Evolutionary conservation across 2,797 vertebrate genomes (phyloP).

Genomic region (Liparis tanakae): DNA sequence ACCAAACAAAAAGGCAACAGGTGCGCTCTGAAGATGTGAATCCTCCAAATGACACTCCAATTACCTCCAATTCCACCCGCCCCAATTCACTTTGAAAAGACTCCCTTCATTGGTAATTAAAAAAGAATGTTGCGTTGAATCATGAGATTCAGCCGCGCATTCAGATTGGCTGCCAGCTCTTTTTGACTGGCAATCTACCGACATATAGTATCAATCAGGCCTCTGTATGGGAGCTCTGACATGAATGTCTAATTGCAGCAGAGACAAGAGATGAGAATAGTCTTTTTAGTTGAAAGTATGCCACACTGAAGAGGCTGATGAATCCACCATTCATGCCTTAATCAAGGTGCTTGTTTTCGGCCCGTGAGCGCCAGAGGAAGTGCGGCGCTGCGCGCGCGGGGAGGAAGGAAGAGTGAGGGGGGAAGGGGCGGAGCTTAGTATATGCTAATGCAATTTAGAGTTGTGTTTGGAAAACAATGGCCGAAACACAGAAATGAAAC

Average conservation of each 20-base stretch:
- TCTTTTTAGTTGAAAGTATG: constrained; percentile 83
- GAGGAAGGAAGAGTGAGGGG: constrained; percentile 35
- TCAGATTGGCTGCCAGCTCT: constrained; percentile 61
- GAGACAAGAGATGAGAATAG: constrained; percentile 83
- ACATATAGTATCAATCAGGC: constrained; percentile 84
- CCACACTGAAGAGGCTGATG: constrained; percentile 80
- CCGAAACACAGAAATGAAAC: constrained; percentile 60
- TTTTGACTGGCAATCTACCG: constrained; percentile 79
- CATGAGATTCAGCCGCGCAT: constrained; percentile 59
- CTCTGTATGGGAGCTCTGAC: constrained; percentile 78
- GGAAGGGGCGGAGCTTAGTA: constrained; percentile 66
- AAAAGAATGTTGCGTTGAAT: constrained; percentile 63
- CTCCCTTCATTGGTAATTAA: constrained; percentile 73
- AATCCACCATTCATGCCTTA: constrained; percentile 86
- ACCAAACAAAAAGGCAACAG: constrained; percentile 83
- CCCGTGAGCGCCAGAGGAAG: constrained; percentile 75
- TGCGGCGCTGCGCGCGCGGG: constrained; percentile 39
- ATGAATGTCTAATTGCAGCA: constrained; percentile 85
- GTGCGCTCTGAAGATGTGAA: constrained; percentile 78
- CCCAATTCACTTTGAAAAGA: constrained; percentile 76
- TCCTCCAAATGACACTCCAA: constrained; percentile 74
- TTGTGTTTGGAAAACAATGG: constrained; percentile 78
- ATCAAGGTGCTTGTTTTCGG: constrained; percentile 88
- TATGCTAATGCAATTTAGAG: constrained; percentile 84
- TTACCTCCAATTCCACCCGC: constrained; percentile 78